Evolutionary conservation across 2,888 invertebrate species (phyloP), one percentile per base, ranked within the genome.

Genomic region (Linnaemya vulpina): DNA sequence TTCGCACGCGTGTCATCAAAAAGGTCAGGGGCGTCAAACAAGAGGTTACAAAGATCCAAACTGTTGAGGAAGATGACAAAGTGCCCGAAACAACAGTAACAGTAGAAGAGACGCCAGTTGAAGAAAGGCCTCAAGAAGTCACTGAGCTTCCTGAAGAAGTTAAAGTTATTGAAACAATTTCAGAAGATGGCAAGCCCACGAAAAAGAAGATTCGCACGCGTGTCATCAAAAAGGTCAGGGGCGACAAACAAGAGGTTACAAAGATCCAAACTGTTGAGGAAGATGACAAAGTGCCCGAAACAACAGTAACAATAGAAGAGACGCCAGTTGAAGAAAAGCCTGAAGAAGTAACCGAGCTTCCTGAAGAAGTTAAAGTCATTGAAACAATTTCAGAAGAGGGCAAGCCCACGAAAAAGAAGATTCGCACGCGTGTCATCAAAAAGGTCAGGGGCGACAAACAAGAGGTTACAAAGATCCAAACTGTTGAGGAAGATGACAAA

Each of bases 401-500:
- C 10, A 70, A 55, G 10, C 70, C 25, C 0, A 70, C 2, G 22
- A 70, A 55, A 25, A 70, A 40, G 53, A 70, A 55, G 40, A 70
- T 70, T 25, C 53, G 70, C 2, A 55, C 70, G 0, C 70, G 70
- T 15, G 40, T 70, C 4, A 70, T 70, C 55, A 70, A 70, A 15
- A 70, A 70, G 22, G 11, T 70, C 0, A 70, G 55, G 40, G 70
- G 70, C n/a, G 40, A 40, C n/a, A 70, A 55, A n/a, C 70, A 70
- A 70, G 53, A 70, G 55, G 70, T 55, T 8, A 70, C 70, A 5
- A 70, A 70, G n/a, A 70, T 70, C 22, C 22, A 70, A 70, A 55
- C 40, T 38, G 40, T 70, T n/a, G 55, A 70, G 20, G 70, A 70
- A 70, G 70, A 70, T 5, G 55, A 55, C 25, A 55, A 70, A 40